These are phyloP conservation scores for Drosophila niveifrons DNA, from an alignment of 2,888 invertebrate genomes.

Conservation along the genomic window DNA sequence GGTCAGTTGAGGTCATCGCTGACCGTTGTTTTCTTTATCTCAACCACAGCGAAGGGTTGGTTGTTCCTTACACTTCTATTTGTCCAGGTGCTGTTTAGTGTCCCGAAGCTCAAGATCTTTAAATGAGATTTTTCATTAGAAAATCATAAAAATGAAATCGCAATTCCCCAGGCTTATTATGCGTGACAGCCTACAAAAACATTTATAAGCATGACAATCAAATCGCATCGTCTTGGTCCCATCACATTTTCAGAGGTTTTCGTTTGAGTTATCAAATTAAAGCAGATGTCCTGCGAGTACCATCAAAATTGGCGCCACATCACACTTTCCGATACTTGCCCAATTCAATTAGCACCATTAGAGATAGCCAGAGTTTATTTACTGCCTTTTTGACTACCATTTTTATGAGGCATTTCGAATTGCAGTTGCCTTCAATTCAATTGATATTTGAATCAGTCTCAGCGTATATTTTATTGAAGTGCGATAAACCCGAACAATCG, in stretches of 20 bases:
- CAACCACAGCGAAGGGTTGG: conserved; percentile 74
- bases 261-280: conserved; percentile 33
- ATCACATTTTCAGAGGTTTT: conserved; percentile 30
- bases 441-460: conserved; percentile 35
- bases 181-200: conserved; percentile 74
- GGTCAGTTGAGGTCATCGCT: conserved; percentile 81
- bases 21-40: conserved; percentile 55
- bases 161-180: conserved; percentile 68
- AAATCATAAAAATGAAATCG: conserved; percentile 76
- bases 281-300: conserved; percentile 56
- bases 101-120: conserved; percentile 57
- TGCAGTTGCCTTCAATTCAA: conserved; percentile 49
- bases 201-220: conserved; percentile 61
- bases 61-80: conserved; percentile 19
- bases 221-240: conserved; percentile 50
- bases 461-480: conserved; percentile 53
- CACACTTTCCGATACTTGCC: conserved; percentile 63
- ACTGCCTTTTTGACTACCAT: conserved; percentile 4
- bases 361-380: conserved; percentile 12
- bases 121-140: conserved; percentile 70
- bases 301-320: conserved; percentile 13
- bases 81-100: conserved; percentile 61
- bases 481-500: conserved; percentile 37
- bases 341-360: conserved; percentile 71
- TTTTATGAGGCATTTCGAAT: conserved; percentile 75